Evolutionary conservation across 2,797 vertebrate genomes (phyloP).

Genomic region (Eulemur rubriventer): DNA sequence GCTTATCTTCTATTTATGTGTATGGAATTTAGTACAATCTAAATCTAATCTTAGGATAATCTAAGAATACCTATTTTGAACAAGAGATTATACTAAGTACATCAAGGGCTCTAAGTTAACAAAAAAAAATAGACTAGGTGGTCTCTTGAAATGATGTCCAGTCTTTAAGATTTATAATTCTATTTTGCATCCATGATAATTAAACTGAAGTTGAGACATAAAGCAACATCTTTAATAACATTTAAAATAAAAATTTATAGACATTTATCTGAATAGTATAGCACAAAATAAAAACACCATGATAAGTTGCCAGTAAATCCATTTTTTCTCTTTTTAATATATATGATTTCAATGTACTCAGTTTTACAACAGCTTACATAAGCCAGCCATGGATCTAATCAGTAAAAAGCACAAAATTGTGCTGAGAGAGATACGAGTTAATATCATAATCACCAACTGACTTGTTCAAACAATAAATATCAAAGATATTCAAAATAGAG

Average conservation of each 20-base stretch:
- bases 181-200: not conserved
- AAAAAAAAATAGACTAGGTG: not conserved
- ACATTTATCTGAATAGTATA: not conserved
- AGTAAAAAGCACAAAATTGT: not conserved
- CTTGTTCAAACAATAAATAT: not conserved
- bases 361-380: not conserved
- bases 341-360: not conserved
- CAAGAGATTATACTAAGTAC: not conserved
- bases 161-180: conserved; percentile 23
- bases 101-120: not conserved
- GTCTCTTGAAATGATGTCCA: not conserved
- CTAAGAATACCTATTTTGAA: not conserved
- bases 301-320: not conserved
- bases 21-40: not conserved
- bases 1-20: not conserved
- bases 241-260: not conserved
- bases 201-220: not conserved
- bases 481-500: not conserved
- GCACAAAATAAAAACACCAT: not conserved
- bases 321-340: not conserved
- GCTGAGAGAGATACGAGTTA: not conserved
- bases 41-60: no score
- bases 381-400: not conserved
- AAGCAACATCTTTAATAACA: not conserved
- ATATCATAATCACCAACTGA: not conserved